These are phyloP conservation scores for Lasioglossum baleicum DNA, from an alignment of 1,140 invertebrate genomes.

Conservation along the genomic window DNA sequence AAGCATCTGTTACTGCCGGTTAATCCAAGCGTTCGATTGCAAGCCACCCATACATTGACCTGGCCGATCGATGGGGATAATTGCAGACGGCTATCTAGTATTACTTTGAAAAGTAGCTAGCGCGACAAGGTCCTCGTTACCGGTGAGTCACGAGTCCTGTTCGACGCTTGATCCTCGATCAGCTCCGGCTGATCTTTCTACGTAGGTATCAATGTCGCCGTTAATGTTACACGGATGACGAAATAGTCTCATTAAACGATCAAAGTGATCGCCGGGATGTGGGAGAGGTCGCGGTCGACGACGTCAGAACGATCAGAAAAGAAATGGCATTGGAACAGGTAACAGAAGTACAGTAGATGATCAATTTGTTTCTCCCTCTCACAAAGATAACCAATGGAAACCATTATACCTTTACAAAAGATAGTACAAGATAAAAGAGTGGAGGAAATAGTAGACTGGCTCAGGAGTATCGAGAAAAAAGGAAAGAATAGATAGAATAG, in stretches of 20 bases:
- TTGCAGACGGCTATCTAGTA: conserved; percentile 14
- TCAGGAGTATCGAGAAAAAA: too few species aligned
- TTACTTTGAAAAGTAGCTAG: conserved; percentile 18
- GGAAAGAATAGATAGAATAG: too few species aligned
- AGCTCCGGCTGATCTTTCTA: conserved; percentile 16
- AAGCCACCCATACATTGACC: not conserved
- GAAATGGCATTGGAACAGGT: too few species aligned
- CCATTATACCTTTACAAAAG: too few species aligned
- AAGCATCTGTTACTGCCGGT: conserved; percentile 24
- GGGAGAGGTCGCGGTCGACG: too few species aligned
- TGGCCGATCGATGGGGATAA: conserved; percentile 5
- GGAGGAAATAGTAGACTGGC: too few species aligned
- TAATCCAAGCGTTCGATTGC: conserved; percentile 10
- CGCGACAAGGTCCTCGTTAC: conserved; percentile 15
- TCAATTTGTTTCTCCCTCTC: too few species aligned
- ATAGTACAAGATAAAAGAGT: too few species aligned
- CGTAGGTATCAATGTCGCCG: not conserved
- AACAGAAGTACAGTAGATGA: too few species aligned
- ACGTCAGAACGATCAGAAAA: too few species aligned
- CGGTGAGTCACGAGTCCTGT: conserved; percentile 48
- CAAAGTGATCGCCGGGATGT: not conserved
- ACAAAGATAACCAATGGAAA: too few species aligned
- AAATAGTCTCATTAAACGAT: not conserved
- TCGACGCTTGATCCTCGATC: conserved; percentile 3
- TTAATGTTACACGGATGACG: conserved; percentile 18